Evolutionary conservation across 2,113 vertebrate genomes (phyloP), one percentile per base, ranked within the genome.

Genomic region (Eolophus roseicapilla): DNA sequence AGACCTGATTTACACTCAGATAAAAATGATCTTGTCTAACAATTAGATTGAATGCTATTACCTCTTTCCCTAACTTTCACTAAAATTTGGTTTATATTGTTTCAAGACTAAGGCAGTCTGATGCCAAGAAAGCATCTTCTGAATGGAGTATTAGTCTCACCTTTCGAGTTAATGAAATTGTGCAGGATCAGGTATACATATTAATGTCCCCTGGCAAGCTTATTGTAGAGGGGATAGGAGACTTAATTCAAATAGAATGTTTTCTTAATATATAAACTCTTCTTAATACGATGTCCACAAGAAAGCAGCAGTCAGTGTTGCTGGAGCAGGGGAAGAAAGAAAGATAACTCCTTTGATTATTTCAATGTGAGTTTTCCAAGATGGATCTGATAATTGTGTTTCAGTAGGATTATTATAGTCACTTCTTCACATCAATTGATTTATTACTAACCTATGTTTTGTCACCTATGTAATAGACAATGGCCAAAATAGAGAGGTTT

Each of bases 1-100:
- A 96, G 93, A 87, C 77, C 93, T 96, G 93, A 96, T 96, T 96
- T 96, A 82, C 80, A 82, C 93, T 82, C 0, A 1, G 86, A 90
- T 93, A 92, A 90, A 97, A 96, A 94, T 91, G 77, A 73, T 94
- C 95, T 73, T 92, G 82, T 93, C 83, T 91, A 62, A 82, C 86
- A 79, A 86, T 93, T 95, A 78, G 70, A 96, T 96, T 82, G 76
- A 86, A 57, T 73, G 57, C 77, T 95, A 69, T 37, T 95, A 74
- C 73, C 20, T 81, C 79, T 83, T 93, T 60, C 35, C 18, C 33
- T 80, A 88, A 87, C 75, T 94, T 85, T 25, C 65, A 39, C 43
- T 95, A 47, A 70, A 65, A 94, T 77, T 82, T 28, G 24, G 52
- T 93, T 90, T 76, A 6, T 79, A 7, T 65, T 81, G 57, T 64